Conservation (phyloP, 2,888 invertebrate genomes). For the Tachina lurida region DNA sequence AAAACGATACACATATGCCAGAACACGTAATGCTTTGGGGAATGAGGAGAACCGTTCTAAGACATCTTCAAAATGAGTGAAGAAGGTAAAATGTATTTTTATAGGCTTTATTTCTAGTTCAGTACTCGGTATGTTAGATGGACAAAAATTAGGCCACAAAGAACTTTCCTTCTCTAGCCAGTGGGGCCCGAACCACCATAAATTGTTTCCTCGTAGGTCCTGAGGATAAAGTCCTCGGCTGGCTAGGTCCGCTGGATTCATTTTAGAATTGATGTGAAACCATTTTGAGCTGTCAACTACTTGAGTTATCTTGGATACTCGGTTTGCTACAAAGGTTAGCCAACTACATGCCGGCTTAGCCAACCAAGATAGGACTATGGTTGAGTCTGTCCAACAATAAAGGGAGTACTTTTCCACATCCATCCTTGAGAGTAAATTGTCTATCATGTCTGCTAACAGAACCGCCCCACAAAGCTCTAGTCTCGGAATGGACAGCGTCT, state of each 20-base stretch:
- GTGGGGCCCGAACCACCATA: too few species aligned
- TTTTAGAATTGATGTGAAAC: too few species aligned
- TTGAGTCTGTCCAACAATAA: too few species aligned
- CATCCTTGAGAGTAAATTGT: too few species aligned
- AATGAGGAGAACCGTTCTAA: not conserved
- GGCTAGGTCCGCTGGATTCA: not conserved
- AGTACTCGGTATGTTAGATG: not conserved
- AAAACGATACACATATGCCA: not conserved
- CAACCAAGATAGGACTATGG: not conserved
- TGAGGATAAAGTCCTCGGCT: not conserved
- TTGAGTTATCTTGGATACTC: not conserved
- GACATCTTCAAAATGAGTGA: not conserved
- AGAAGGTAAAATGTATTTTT: not conserved
- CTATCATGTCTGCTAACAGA: too few species aligned
- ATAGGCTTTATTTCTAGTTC: not conserved
- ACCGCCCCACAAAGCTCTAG: too few species aligned
- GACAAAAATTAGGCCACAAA: not conserved
- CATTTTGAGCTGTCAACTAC: too few species aligned
- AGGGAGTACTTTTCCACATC: too few species aligned
- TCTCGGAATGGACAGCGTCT: too few species aligned
- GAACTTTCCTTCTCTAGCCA: too few species aligned
- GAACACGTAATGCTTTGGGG: not conserved
- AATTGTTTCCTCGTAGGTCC: too few species aligned
- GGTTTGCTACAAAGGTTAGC: not conserved
- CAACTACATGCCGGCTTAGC: not conserved